Conservation (phyloP, 2,113 vertebrate genomes). For the Parus major region DNA sequence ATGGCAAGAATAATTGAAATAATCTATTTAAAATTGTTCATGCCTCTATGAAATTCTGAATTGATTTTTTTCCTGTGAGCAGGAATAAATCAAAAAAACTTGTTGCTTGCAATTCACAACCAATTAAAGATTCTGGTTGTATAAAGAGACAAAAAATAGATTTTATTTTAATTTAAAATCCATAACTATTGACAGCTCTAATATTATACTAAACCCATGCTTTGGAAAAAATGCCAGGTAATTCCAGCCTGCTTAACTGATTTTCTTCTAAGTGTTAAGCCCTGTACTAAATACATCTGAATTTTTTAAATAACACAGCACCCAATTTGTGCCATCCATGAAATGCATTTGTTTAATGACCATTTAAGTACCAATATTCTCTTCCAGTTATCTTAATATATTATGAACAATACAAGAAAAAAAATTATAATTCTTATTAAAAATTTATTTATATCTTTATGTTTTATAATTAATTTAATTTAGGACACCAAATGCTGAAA, state of each 20-base stretch:
- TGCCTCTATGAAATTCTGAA: background rate
- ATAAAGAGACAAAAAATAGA: background rate
- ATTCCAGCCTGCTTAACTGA: background rate
- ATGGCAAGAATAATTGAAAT: background rate
- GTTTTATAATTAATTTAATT: background rate
- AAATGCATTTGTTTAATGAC: background rate
- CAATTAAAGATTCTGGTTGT: background rate
- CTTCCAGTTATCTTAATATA: background rate
- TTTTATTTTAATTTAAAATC: background rate
- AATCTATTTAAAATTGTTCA: background rate
- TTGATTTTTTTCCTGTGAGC: background rate
- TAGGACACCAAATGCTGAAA: background rate
- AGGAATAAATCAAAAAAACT: background rate
- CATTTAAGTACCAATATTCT: background rate
- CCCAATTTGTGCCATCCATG: background rate
- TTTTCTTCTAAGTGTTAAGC: background rate
- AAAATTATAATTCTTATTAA: background rate
- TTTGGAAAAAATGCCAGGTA: background rate
- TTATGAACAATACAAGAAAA: background rate
- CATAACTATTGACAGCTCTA: background rate
- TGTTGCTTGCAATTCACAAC: background rate
- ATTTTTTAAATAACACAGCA: background rate
- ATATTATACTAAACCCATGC: background rate
- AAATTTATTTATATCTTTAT: background rate
- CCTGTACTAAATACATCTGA: background rate